Conservation (phyloP, 2,888 invertebrate species). For the Orthosia gothica region DNA sequence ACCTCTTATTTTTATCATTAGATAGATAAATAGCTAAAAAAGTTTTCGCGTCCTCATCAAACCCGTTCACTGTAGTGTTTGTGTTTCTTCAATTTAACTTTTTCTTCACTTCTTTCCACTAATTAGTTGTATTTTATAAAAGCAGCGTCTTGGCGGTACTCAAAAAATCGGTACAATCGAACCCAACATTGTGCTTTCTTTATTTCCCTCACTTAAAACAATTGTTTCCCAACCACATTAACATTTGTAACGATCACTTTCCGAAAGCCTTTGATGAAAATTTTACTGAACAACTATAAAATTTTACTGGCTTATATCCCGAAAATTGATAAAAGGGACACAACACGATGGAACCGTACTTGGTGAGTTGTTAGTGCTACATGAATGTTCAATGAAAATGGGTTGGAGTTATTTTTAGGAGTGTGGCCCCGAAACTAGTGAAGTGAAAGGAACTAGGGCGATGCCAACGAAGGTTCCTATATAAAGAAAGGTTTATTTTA, state of each 20-base stretch:
- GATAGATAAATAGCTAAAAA: too few species aligned
- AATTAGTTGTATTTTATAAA: background rate
- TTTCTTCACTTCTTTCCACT: too few species aligned
- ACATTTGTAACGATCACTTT: conserved; percentile 36
- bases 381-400: conserved; percentile 18
- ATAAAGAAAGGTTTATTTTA: background rate
- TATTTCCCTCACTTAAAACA: conserved; percentile 27
- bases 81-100: background rate
- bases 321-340: conserved; percentile 45
- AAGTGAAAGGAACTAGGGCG: background rate
- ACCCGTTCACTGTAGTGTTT: background rate
- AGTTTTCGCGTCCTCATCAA: background rate
- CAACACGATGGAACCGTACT: conserved; percentile 6
- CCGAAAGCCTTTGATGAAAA: conserved; percentile 41
- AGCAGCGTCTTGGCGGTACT: background rate
- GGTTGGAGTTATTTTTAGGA: conserved; percentile 5
- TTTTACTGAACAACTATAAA: conserved; percentile 33
- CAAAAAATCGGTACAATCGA: background rate
- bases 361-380: conserved; percentile 17
- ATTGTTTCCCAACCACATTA: conserved; percentile 36
- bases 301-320: conserved; percentile 46
- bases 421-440: background rate
- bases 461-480: background rate
- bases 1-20: too few species aligned
- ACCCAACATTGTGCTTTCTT: background rate